Evolutionary conservation across 2,888 invertebrate species (phyloP), one percentile per base, ranked within the genome.

Genomic region (Diachrysia chrysitis): DNA sequence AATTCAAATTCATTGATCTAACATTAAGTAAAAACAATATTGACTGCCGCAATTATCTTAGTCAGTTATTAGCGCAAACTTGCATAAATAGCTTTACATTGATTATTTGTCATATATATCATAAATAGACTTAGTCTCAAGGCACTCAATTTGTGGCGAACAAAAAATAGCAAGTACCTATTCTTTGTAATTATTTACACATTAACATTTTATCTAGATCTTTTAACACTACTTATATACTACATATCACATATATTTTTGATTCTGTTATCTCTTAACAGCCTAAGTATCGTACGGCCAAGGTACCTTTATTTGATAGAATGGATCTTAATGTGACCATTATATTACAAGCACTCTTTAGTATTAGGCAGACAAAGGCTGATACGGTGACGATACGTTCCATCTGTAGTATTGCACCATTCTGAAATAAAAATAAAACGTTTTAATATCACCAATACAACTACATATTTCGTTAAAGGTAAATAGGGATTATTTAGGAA

Each of bases 361-460:
- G 69, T 70, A 59, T 53, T 78, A 74, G 23, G 61, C 69, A 53
- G 53, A 7, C 23, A 75, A 51, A 21, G 76, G 58, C 29, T 86
- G 84, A 71, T 92, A 92, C 5, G 80, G 66, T 16, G 88, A 54
- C 0, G 83, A 58, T 42, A 81, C 68, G 66, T 84, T 89, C 85
- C 87, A 84, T 65, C 89, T 84, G 78, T 78, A 90, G 76, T 88
- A 91, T 66, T 90, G 89, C 12, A 92, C 92, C 59, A 88, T 76
- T 72, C 93, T 93, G 89, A 61, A 92, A 92, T 58, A 73, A 83
- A 72, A 58, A 73, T 21, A 61, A 58, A 0, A 12, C 0, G 12
- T 21, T 12, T 23, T 35, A 17, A 4, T 14, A 16, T 19, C 2
- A 37, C 14, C 46, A 17, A 42, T 17, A 57, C 4, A 3, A 32